Conservation (phyloP, 2,113 vertebrate species). For the Porphyrio hochstetteri region DNA sequence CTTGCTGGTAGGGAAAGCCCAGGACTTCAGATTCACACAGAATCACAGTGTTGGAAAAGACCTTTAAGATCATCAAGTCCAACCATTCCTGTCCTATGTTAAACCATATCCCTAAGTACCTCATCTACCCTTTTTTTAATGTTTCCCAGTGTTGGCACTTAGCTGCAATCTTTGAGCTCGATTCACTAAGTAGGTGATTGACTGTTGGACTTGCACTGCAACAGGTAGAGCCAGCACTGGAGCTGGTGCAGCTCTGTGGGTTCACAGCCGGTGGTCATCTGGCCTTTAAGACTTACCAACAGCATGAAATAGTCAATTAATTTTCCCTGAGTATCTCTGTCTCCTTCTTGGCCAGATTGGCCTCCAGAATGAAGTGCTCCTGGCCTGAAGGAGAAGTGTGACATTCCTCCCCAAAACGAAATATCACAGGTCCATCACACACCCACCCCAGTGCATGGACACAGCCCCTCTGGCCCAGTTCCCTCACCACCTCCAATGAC, state of each 20-base stretch:
- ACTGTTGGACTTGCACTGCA: background rate
- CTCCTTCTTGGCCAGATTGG: background rate
- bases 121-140: no score
- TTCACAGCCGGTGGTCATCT: background rate
- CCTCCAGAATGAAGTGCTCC: slow-evolving; percentile 1
- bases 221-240: background rate
- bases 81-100: no score
- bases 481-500: background rate
- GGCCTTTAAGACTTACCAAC: background rate
- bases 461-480: background rate
- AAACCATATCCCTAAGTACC: no score
- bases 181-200: background rate
- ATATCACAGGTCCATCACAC: background rate
- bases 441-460: background rate
- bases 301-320: background rate
- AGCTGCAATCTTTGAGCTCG: background rate
- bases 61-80: no score
- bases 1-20: background rate
- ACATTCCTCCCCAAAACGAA: slow-evolving; percentile 1
- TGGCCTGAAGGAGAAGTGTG: slow-evolving; percentile 2
- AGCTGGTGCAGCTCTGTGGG: background rate
- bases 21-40: background rate
- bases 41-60: no score
- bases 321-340: background rate
- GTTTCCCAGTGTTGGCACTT: background rate